Evolutionary conservation across 1,140 invertebrate genomes (phyloP).

Genomic region (Zaprionus camerounensis): DNA sequence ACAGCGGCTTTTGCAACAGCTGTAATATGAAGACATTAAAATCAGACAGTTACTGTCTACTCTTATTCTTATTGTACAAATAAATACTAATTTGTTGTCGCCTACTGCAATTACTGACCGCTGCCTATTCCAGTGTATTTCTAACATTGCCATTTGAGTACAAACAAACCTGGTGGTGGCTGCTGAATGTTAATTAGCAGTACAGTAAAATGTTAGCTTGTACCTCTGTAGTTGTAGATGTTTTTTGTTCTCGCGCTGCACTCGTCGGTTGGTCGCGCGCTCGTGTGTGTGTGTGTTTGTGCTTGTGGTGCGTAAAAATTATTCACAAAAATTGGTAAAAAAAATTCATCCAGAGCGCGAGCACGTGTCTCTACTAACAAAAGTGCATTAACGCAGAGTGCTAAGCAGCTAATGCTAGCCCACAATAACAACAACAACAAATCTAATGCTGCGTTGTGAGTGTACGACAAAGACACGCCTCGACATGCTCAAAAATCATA

Average conservation of each 20-base stretch:
- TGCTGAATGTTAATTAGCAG: constrained; percentile 26
- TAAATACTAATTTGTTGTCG: neutral
- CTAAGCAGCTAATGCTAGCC: constrained; percentile 3
- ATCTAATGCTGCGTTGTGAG: constrained; percentile 32
- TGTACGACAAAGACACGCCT: constrained; percentile 51
- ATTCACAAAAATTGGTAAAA: constrained; percentile 38
- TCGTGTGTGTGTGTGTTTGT: constrained; percentile 37
- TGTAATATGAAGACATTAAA: neutral
- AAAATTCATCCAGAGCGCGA: constrained; percentile 25
- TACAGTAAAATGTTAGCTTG: constrained; percentile 11
- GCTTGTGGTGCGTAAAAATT: constrained; percentile 48
- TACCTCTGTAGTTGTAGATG: constrained; percentile 40
- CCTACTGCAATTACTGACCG: neutral
- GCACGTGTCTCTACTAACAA: constrained; percentile 38
- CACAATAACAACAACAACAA: constrained; percentile 31
- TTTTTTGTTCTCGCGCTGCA: constrained; percentile 50
- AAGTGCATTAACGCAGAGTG: constrained; percentile 33
- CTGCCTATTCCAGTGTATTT: neutral
- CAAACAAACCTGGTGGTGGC: constrained; percentile 39
- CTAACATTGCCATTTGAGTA: constrained; percentile 33
- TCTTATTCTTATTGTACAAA: neutral
- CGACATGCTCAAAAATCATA: constrained; percentile 52
- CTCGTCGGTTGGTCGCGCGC: constrained; percentile 47
- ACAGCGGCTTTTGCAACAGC: constrained; percentile 6
- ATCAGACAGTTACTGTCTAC: neutral